Percentiles rank a stretch among this genome's conserved stretches.
Conservation (phyloP, 2,888 invertebrate genomes). For the Oscheius onirici region DNA sequence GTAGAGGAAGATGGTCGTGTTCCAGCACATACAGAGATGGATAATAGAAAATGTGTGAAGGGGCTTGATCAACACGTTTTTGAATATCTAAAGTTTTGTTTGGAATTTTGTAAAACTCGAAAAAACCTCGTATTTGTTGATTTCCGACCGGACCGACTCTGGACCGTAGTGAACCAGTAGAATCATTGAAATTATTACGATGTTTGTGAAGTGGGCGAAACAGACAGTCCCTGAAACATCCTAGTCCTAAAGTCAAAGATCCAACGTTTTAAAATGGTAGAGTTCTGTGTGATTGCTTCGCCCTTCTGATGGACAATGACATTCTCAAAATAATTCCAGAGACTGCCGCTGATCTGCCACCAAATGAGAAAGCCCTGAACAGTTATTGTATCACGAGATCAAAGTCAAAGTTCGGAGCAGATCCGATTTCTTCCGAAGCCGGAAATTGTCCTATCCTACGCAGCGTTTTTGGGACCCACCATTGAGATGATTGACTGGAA, state of each 20-base stretch:
- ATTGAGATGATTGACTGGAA: constrained; percentile 27
- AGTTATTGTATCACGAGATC: background rate
- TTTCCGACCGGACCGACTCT: background rate
- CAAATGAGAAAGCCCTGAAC: constrained; percentile 31
- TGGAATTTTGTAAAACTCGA: background rate
- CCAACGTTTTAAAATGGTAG: constrained; percentile 8
- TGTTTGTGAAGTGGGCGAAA: constrained; percentile 17
- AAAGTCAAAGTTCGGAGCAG: background rate
- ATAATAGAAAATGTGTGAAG: constrained; percentile 21
- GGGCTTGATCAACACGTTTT: constrained; percentile 7
- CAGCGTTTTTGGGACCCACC: constrained; percentile 11
- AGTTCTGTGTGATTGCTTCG: constrained; percentile 5
- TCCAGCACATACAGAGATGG: constrained; percentile 26
- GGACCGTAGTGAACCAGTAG: constrained; percentile 22
- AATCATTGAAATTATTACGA: background rate
- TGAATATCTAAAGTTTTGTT: constrained; percentile 16
- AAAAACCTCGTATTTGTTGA: constrained; percentile 28
- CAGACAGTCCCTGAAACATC: constrained; percentile 5
- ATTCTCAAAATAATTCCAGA: constrained; percentile 30
- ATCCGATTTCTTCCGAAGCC: background rate
- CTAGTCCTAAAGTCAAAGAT: background rate
- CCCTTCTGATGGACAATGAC: constrained; percentile 27
- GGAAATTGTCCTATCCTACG: constrained; percentile 16
- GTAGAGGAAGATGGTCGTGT: constrained; percentile 25
- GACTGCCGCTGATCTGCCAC: constrained; percentile 29